These are phyloP conservation scores for Lysiphlebus fabarum DNA, from an alignment of 1,140 invertebrate species.

Conservation along the genomic window DNA sequence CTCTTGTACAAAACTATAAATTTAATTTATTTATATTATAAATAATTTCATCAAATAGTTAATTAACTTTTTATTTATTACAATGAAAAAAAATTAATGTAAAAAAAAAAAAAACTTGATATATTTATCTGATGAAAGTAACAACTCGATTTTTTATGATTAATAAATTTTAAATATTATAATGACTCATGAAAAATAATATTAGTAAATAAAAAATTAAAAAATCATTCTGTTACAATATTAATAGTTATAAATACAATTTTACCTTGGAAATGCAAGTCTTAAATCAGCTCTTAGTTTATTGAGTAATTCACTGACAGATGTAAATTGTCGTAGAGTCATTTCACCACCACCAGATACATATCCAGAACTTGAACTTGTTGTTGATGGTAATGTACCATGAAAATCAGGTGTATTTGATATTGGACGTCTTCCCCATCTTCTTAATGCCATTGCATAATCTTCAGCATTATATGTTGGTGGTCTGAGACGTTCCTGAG, in stretches of 20 bases:
- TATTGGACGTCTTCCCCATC: constrained; percentile 67
- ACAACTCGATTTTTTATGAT: no score
- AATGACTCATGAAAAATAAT: no score
- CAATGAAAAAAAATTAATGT: no score
- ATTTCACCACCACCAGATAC: constrained; percentile 68
- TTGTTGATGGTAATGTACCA: constrained; percentile 52
- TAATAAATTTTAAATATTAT: no score
- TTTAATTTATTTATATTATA: no score
- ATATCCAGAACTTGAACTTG: constrained; percentile 53
- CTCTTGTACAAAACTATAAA: constrained; percentile 82
- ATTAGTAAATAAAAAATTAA: no score
- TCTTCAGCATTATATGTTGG: constrained; percentile 85
- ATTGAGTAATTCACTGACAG: constrained; percentile 81
- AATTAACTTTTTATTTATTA: no score
- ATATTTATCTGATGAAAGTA: no score
- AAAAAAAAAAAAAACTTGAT: no score
- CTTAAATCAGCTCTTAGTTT: constrained; percentile 82
- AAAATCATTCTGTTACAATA: not conserved
- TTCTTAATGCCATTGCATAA: constrained; percentile 71
- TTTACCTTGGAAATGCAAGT: constrained; percentile 81
- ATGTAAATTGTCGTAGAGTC: constrained; percentile 80
- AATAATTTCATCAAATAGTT: no score
- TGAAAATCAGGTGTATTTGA: constrained; percentile 45
- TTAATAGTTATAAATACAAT: constrained; percentile 4
- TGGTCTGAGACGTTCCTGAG: constrained; percentile 75